These are phyloP conservation scores for Drosophila demipolita DNA, from an alignment of 2,888 invertebrate species.

Conservation along the genomic window DNA sequence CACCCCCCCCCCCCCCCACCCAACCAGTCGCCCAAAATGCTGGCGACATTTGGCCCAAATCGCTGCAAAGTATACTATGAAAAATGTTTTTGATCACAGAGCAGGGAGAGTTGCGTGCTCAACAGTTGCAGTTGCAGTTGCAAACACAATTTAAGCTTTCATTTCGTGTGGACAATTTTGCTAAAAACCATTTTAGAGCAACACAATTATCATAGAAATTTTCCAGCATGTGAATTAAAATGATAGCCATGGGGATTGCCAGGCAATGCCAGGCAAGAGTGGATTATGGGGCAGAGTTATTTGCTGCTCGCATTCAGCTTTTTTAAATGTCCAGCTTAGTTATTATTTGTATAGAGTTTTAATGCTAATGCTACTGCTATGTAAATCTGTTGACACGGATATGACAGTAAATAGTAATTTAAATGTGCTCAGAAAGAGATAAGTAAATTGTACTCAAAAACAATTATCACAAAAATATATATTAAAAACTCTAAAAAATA, in stretches of 20 bases:
- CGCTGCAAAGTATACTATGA: conserved; percentile 22
- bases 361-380: neutral
- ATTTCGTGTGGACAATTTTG: conserved; percentile 19
- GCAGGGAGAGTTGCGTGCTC: neutral
- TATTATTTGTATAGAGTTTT: neutral
- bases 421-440: neutral
- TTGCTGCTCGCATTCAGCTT: neutral
- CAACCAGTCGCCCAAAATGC: neutral
- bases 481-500: neutral
- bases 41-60: conserved; percentile 11
- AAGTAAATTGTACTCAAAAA: neutral
- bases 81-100: conserved; percentile 19
- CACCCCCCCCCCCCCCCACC: no score
- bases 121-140: neutral
- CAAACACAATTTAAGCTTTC: conserved; percentile 11
- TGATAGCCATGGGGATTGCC: conserved; percentile 2
- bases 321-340: no score
- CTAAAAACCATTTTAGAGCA: conserved; percentile 11
- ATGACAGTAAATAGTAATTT: neutral
- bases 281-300: neutral
- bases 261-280: neutral
- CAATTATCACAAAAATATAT: neutral
- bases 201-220: conserved; percentile 13
- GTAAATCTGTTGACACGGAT: neutral
- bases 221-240: conserved; percentile 3